Evolutionary conservation across 2,113 vertebrate genomes (phyloP).

Genomic region (Perca flavescens): DNA sequence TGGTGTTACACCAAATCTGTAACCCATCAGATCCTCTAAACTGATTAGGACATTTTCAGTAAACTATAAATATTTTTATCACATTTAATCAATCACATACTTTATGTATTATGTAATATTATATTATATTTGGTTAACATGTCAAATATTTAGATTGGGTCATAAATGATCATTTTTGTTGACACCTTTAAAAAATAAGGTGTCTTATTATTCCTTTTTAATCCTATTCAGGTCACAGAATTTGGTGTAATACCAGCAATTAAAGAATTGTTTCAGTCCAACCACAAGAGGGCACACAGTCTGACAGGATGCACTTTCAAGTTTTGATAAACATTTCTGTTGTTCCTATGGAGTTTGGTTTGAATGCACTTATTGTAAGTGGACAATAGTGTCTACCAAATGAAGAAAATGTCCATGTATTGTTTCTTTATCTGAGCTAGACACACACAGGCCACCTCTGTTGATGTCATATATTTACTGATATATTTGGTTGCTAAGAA

Average conservation of each 20-base stretch:
- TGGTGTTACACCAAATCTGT: neutral
- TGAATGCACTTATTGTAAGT: neutral
- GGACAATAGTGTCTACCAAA: neutral
- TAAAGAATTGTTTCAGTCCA: neutral
- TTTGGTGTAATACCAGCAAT: neutral
- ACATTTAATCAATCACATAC: neutral
- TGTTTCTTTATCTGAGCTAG: neutral
- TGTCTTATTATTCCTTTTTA: too few relatives aligned
- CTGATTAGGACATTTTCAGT: neutral
- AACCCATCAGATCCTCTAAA: too few relatives aligned
- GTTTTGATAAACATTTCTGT: neutral
- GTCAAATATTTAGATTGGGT: neutral
- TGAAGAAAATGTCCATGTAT: neutral
- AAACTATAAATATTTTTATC: too few relatives aligned
- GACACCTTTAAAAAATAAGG: too few relatives aligned
- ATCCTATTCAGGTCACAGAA: neutral
- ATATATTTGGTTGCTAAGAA: neutral
- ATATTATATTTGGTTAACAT: too few relatives aligned
- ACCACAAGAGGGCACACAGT: constrained; percentile 27
- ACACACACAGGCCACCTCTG: neutral
- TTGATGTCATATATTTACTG: neutral
- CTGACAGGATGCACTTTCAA: neutral
- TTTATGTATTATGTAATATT: too few relatives aligned
- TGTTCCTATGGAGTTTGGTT: neutral
- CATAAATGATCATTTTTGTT: neutral